Conservation (phyloP, 2,888 invertebrate genomes). For the Branchipolynoe longqiensis region DNA sequence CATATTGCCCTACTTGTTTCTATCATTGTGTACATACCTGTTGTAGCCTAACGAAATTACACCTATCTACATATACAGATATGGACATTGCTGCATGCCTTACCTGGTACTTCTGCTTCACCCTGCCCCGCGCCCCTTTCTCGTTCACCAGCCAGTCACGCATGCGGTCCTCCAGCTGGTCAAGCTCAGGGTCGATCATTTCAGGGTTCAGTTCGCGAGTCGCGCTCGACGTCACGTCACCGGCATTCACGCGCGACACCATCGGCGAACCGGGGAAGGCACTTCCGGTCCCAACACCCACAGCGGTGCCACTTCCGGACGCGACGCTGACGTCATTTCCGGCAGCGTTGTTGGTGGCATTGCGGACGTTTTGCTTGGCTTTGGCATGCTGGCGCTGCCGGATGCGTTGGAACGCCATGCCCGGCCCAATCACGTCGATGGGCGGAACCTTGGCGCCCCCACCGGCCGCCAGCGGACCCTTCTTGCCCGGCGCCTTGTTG, state of each 20-base stretch:
- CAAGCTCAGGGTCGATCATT: conserved; percentile 69
- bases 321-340: neutral
- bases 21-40: too few species aligned
- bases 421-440: conserved; percentile 78
- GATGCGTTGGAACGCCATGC: conserved; percentile 79
- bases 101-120: conserved; percentile 31
- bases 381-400: conserved; percentile 70
- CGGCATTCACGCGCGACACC: neutral
- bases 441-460: conserved; percentile 71
- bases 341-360: conserved; percentile 21
- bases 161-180: conserved; percentile 74
- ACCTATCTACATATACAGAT: too few species aligned
- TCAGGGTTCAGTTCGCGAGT: neutral
- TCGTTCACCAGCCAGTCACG: conserved; percentile 74
- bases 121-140: neutral
- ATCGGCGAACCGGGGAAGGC: neutral
- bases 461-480: neutral
- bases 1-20: too few species aligned
- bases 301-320: neutral
- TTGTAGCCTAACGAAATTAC: too few species aligned
- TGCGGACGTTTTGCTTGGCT: conserved; percentile 57
- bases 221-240: neutral
- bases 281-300: neutral
- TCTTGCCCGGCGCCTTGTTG: neutral
- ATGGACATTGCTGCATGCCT: too few species aligned